Base-by-base conservation (phyloP, 1,140 invertebrate species). In the Marisa cornuarietis region DNA sequence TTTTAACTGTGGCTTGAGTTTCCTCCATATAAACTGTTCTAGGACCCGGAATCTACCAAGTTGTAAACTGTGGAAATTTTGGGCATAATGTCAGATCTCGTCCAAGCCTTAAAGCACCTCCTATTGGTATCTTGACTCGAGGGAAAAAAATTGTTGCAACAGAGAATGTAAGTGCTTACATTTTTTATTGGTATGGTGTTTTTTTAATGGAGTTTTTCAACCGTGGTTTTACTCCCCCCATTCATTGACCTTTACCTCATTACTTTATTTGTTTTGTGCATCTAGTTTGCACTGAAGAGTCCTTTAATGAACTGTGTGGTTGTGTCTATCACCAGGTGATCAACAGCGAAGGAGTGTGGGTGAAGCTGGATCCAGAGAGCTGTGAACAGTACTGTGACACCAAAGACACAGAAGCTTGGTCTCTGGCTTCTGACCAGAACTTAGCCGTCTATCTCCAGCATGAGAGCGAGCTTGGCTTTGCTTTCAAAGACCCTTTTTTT, bases 341-440 rank as follows among this genome's bases (percentile, higher is more conserved):
- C 82, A 99, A 99, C 91, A 96, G 96, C 83, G 98, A 99, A 90
- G 98, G 98, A 0, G 94, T 97, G 1, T 99, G 98, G 98, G 92
- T 99, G 54, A 93, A 97, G 68, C 90, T 99, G 61, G 96, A 95
- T 79, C 93, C 94, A 0, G 96, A 98, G 71, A 88, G 85, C 74
- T 92, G 93, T 31, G 91, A 92, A 8, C 94, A 94, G 86, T 95
- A 94, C 88, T 82, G 83, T 61, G 76, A 77, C 49, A 93, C 93
- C 73, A 91, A 91, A 24, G 91, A 92, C 26, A 92, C 93, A 4
- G 95, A 96, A 77, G 95, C 94, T 8, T 96, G 95, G 95, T 95
- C 94, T 9, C 90, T 96, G 26, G 95, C 94, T 0, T 92, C 94
- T 42, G 94, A 93, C 69, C 93, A 93, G 76, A 93, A 93, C 76